These are phyloP conservation scores for Andricus grossulariae DNA, from an alignment of 1,140 invertebrate genomes.

Conservation along the genomic window DNA sequence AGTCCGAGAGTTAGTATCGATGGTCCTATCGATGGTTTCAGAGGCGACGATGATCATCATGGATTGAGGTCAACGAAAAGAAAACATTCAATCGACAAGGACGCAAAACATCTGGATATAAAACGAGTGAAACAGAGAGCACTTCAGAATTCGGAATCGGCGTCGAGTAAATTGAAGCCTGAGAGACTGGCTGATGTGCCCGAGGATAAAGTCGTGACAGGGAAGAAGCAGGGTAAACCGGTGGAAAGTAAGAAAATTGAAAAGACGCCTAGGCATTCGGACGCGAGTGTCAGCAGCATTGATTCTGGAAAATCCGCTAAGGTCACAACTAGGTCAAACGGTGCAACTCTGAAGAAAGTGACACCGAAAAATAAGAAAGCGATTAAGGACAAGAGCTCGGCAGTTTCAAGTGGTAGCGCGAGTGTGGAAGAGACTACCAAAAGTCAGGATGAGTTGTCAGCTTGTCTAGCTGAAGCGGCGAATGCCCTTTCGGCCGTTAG, in stretches of 20 bases:
- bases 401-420: constrained; percentile 50
- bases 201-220: not conserved
- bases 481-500: constrained; percentile 66
- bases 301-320: not conserved
- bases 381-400: constrained; percentile 54
- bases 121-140: constrained; percentile 41
- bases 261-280: not conserved
- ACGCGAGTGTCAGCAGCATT: too few species aligned
- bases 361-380: constrained; percentile 57
- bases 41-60: constrained; percentile 53
- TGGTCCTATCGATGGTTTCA: constrained; percentile 45
- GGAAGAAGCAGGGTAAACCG: not conserved
- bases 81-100: constrained; percentile 38
- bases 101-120: constrained; percentile 21
- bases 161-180: not conserved
- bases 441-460: constrained; percentile 66
- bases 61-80: constrained; percentile 43
- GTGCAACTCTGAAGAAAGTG: constrained; percentile 44
- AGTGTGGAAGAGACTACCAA: constrained; percentile 51
- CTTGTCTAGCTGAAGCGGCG: constrained; percentile 70
- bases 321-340: constrained; percentile 49
- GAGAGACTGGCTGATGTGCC: not conserved
- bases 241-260: not conserved
- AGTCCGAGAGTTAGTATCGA: constrained; percentile 74
- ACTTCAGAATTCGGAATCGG: not conserved